Conservation (phyloP, 2,113 vertebrate species). For the Boleophthalmus pectinirostris region DNA sequence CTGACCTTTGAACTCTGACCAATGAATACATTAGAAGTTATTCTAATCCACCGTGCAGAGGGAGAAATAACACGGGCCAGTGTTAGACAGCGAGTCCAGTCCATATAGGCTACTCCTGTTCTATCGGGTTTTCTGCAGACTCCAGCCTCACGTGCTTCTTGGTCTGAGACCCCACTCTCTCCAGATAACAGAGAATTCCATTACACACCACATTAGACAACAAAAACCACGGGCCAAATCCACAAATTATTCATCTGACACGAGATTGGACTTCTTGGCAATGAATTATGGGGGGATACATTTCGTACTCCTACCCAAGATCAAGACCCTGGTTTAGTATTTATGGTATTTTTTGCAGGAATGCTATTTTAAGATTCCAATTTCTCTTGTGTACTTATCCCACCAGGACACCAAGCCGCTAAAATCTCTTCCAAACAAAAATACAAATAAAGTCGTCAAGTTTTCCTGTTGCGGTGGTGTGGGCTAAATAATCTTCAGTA, state of each 20-base stretch:
- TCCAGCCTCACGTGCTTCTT: slow-evolving; percentile 26
- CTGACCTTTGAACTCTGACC: slow-evolving; percentile 37
- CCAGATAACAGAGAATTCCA: slow-evolving; percentile 61
- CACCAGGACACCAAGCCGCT: background rate
- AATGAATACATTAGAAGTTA: slow-evolving; percentile 4
- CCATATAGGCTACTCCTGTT: background rate
- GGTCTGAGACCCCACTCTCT: slow-evolving; percentile 38
- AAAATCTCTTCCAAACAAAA: background rate
- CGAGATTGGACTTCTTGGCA: slow-evolving; percentile 51
- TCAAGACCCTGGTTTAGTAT: background rate
- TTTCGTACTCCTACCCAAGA: slow-evolving; percentile 40
- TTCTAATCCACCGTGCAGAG: slow-evolving; percentile 5
- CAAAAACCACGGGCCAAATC: slow-evolving; percentile 44
- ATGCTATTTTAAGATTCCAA: background rate
- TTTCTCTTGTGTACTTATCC: background rate
- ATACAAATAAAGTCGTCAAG: background rate
- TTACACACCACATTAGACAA: slow-evolving; percentile 70
- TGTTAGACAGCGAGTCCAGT: slow-evolving; percentile 36
- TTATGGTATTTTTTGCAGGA: background rate
- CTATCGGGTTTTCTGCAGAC: slow-evolving; percentile 28
- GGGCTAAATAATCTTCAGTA: background rate
- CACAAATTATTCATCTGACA: slow-evolving; percentile 62
- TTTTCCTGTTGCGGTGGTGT: no score
- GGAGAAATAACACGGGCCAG: slow-evolving; percentile 40
- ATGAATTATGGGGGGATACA: slow-evolving; percentile 19